A percentile compares a stretch with the other conserved stretches of the same genome.
These are phyloP conservation scores for Vireo altiloquus DNA, from an alignment of 2,113 vertebrate species.

Conservation along the genomic window DNA sequence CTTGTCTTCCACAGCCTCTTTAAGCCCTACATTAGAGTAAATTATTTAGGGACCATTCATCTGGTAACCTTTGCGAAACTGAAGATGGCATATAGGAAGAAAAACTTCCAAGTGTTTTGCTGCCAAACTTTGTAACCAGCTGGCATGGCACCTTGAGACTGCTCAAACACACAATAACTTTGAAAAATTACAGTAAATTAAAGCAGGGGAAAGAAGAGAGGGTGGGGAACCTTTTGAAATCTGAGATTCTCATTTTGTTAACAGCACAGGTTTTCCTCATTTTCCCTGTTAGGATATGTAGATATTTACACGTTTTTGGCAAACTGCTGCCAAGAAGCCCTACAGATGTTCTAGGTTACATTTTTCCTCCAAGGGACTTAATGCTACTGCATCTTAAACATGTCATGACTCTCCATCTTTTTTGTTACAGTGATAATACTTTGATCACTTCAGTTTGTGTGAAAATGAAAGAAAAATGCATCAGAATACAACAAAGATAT, in stretches of 20 bases:
- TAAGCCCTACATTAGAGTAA: constrained; percentile 61
- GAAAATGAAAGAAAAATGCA: background rate
- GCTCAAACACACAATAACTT: constrained; percentile 24
- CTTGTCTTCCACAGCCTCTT: constrained; percentile 52
- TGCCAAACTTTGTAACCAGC: constrained; percentile 49
- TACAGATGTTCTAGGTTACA: constrained; percentile 5
- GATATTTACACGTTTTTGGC: background rate
- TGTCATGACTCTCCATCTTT: background rate
- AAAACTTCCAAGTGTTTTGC: constrained; percentile 44
- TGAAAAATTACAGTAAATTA: constrained; percentile 55
- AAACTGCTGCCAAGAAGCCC: background rate
- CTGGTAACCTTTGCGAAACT: constrained; percentile 62
- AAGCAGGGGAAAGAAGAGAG: background rate
- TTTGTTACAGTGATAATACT: background rate
- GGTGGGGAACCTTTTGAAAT: background rate
- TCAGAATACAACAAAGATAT: background rate
- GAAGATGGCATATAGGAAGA: constrained; percentile 48
- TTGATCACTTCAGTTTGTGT: background rate
- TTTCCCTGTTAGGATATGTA: background rate
- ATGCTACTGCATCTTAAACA: background rate
- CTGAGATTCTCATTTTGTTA: constrained; percentile 11
- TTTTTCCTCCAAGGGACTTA: background rate
- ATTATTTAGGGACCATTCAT: constrained; percentile 61
- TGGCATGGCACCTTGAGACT: constrained; percentile 42
- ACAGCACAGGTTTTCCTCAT: background rate